Evolutionary conservation across 2,888 invertebrate species (phyloP).

Genomic region (Tortrix viridana): DNA sequence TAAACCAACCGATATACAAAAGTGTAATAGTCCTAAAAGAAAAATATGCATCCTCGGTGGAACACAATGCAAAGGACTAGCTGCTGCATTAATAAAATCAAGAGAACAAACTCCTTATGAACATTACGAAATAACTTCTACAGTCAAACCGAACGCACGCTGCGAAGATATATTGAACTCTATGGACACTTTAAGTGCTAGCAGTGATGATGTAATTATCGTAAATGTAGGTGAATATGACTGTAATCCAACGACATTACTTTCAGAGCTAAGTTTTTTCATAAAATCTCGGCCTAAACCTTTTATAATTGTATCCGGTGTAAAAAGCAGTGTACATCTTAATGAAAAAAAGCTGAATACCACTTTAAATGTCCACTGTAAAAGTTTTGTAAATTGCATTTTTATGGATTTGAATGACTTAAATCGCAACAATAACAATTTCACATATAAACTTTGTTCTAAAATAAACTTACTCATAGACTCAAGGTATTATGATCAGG

Average conservation of each 20-base stretch:
- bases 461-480: constrained; percentile 1
- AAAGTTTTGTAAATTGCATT: not conserved
- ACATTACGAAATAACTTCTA: not conserved
- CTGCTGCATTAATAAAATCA: not conserved
- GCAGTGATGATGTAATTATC: not conserved
- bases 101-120: not conserved
- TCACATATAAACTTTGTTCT: not conserved
- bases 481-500: not conserved
- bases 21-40: not conserved
- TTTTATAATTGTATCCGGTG: not conserved
- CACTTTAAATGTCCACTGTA: not conserved
- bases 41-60: constrained; percentile 1
- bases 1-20: not conserved
- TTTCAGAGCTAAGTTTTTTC: not conserved
- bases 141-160: not conserved
- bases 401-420: not conserved
- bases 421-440: not conserved
- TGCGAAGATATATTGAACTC: not conserved
- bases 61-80: not conserved
- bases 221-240: constrained; percentile 2
- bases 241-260: not conserved
- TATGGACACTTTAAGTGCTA: too few species aligned
- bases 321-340: not conserved
- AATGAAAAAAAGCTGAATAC: constrained; percentile 7
- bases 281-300: not conserved